Evolutionary conservation across 2,113 vertebrate species (phyloP).

Genomic region (Pseudorectes ferrugineus): DNA sequence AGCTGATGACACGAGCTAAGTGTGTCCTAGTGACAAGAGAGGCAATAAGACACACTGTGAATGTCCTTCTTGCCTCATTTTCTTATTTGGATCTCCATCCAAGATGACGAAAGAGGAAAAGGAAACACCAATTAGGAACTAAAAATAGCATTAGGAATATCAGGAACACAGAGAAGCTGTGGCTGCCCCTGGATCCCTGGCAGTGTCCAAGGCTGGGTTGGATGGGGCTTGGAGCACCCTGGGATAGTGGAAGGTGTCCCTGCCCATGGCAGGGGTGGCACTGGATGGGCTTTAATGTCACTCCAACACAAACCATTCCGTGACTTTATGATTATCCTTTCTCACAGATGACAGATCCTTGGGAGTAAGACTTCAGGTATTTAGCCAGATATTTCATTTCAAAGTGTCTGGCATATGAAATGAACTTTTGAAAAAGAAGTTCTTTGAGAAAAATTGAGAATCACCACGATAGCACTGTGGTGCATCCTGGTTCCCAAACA

Average conservation of each 20-base stretch:
- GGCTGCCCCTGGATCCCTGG: neutral
- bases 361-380: neutral
- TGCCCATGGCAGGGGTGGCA: neutral
- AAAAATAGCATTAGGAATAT: neutral
- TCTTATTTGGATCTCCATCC: neutral
- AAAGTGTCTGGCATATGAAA: neutral
- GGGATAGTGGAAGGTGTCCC: neutral
- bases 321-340: neutral
- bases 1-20: neutral
- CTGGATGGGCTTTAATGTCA: neutral
- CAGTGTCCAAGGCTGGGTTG: neutral
- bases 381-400: neutral
- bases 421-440: neutral
- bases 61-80: neutral
- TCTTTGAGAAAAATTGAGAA: neutral
- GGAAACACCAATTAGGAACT: neutral
- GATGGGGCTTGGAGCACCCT: neutral
- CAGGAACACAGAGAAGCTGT: neutral
- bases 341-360: neutral
- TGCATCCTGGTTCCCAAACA: neutral
- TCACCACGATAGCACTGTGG: accelerated
- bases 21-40: neutral
- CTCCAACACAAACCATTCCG: neutral
- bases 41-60: neutral
- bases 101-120: neutral